Conservation (phyloP, 2,797 vertebrate species). For the Botia kubotai region DNA sequence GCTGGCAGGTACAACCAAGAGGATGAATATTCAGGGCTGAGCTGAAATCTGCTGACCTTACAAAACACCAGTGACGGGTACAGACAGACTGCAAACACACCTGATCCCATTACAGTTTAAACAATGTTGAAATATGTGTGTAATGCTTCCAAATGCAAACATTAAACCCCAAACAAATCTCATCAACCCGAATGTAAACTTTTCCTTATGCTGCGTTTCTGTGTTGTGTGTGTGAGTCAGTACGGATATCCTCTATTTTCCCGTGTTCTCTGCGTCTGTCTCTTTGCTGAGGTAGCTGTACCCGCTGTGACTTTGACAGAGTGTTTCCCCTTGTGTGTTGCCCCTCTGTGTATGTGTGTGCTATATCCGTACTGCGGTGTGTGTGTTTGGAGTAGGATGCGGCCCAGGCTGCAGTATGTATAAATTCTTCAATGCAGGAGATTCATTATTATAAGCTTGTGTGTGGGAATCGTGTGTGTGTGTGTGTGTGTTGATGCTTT, state of each 20-base stretch:
- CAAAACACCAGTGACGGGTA: slow-evolving; percentile 35
- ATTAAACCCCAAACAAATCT: not conserved
- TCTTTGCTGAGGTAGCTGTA: slow-evolving; percentile 82
- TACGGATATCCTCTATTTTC: slow-evolving; percentile 4
- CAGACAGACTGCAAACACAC: not conserved
- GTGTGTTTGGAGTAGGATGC: not conserved
- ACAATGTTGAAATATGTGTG: not conserved
- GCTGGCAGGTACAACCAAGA: slow-evolving; percentile 47
- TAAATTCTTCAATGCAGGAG: slow-evolving; percentile 9
- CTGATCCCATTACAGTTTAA: slow-evolving; percentile 6
- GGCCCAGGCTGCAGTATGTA: not conserved
- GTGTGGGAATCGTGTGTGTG: slow-evolving; percentile 6
- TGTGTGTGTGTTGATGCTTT: slow-evolving; percentile 15
- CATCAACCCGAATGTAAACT: not conserved
- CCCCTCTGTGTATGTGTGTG: slow-evolving; percentile 42
- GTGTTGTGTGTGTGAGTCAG: not conserved
- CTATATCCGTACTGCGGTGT: slow-evolving; percentile 32
- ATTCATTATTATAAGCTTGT: slow-evolving; percentile 21
- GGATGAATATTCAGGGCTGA: slow-evolving; percentile 45
- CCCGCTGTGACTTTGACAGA: slow-evolving; percentile 84
- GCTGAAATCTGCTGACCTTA: slow-evolving; percentile 57
- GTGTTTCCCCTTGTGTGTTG: slow-evolving; percentile 67
- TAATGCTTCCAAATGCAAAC: not conserved
- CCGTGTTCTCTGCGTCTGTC: slow-evolving; percentile 61
- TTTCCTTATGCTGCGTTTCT: not conserved